These are phyloP conservation scores for Montipora capitata DNA, from an alignment of 92 coral and sea anemone genomes.

Conservation along the genomic window DNA sequence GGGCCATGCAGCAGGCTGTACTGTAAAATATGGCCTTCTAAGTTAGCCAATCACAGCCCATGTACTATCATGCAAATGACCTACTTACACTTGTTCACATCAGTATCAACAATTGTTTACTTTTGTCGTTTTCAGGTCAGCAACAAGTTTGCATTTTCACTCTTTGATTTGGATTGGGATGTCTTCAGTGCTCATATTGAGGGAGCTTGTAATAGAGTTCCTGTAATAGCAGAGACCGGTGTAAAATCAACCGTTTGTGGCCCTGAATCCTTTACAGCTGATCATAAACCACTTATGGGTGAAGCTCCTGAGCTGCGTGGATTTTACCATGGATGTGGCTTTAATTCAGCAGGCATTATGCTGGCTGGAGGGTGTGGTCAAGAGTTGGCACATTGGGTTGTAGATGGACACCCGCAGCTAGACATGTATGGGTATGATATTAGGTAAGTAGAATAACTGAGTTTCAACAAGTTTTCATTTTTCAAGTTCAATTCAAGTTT, in stretches of 20 bases:
- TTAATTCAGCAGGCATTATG: slow-evolving; percentile 97
- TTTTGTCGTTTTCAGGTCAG: slow-evolving; percentile 78
- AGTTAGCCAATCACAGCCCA: too few species aligned
- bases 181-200: slow-evolving; percentile 97
- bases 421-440: slow-evolving; percentile 99
- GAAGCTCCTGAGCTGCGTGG: slow-evolving; percentile 97
- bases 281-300: slow-evolving; percentile 98
- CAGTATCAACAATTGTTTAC: too few species aligned
- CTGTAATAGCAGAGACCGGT: slow-evolving; percentile 94
- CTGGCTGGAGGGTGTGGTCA: slow-evolving; percentile 99
- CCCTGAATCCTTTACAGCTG: slow-evolving; percentile 98
- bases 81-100: too few species aligned
- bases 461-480: not conserved
- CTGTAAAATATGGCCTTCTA: too few species aligned
- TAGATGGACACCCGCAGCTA: slow-evolving; percentile 94
- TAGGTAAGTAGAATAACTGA: slow-evolving; percentile 64
- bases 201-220: slow-evolving; percentile 95
- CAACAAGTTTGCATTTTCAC: slow-evolving; percentile 94
- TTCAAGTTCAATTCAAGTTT: too few species aligned
- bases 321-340: slow-evolving; percentile 97
- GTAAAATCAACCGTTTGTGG: slow-evolving; percentile 99
- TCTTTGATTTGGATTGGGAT: slow-evolving; percentile 99
- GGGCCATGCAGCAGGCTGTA: too few species aligned
- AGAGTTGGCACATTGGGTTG: slow-evolving; percentile 95
- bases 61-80: too few species aligned